Percentiles rank a stretch among this genome's conserved stretches.
Conservation (phyloP, 2,113 vertebrate genomes). For the Murina feae region DNA sequence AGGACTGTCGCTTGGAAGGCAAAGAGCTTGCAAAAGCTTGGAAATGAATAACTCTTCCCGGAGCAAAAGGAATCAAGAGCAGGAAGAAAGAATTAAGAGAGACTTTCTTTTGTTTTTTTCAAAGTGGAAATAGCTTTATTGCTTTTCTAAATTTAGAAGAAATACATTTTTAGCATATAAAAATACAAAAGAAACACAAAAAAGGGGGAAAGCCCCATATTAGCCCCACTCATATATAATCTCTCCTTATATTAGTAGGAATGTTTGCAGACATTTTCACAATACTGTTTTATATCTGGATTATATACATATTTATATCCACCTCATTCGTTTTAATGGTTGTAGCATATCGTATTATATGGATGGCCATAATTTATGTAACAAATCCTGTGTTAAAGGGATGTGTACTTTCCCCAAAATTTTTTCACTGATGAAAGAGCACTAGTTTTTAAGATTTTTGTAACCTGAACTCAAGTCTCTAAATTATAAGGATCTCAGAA, state of each 20-base stretch:
- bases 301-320: neutral
- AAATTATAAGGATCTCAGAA: neutral
- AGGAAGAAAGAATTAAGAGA: neutral
- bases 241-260: neutral
- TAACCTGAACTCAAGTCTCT: neutral
- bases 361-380: neutral
- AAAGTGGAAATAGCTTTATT: constrained; percentile 17
- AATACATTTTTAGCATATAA: neutral
- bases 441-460: neutral
- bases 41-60: neutral
- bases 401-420: neutral
- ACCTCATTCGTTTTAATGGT: constrained; percentile 2
- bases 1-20: neutral
- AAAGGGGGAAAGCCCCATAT: neutral
- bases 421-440: neutral
- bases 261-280: neutral
- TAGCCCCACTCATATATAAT: neutral
- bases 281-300: neutral
- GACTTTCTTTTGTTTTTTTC: constrained; percentile 20
- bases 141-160: neutral
- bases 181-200: neutral
- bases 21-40: neutral
- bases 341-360: neutral
- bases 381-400: neutral
- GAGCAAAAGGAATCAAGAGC: constrained; percentile 6